phyloP scores from a whole-genome alignment of 2,797 vertebrate genomes.

The Brachyrhaphis roseni region DNA sequence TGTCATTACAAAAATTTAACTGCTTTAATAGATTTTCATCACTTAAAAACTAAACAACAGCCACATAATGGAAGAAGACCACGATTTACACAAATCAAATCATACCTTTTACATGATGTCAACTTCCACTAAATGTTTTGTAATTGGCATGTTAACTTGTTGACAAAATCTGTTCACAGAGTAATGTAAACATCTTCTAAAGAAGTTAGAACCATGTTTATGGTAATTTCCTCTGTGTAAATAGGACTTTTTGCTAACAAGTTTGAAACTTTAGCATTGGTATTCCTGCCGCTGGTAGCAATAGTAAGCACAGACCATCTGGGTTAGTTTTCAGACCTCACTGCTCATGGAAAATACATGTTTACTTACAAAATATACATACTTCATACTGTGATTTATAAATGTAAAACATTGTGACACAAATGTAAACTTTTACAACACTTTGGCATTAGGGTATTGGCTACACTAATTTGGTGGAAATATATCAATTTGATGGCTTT shows the following conservation, averaged over 20 bases:
- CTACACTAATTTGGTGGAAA: background rate
- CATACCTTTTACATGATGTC: background rate
- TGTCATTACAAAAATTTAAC: background rate
- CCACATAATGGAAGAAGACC: background rate
- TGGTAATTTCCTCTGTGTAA: background rate
- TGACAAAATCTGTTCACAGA: slow-evolving; percentile 3
- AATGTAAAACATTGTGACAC: background rate
- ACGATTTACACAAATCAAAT: background rate
- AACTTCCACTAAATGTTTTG: background rate
- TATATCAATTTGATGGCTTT: background rate
- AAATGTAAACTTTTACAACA: background rate
- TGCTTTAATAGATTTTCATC: background rate
- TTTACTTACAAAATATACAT: background rate
- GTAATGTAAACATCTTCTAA: slow-evolving; percentile 2
- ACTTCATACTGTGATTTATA: slow-evolving; percentile 1
- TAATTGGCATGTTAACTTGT: background rate
- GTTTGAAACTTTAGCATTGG: background rate
- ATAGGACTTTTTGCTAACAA: background rate
- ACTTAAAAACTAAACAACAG: background rate
- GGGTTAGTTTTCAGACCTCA: slow-evolving; percentile 3
- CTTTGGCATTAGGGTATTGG: background rate
- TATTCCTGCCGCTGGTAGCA: background rate
- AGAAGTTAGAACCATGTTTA: background rate
- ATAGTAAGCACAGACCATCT: background rate
- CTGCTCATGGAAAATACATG: background rate